Evolutionary conservation across 2,888 invertebrate species (phyloP).

Genomic region (Epirrita christyi): DNA sequence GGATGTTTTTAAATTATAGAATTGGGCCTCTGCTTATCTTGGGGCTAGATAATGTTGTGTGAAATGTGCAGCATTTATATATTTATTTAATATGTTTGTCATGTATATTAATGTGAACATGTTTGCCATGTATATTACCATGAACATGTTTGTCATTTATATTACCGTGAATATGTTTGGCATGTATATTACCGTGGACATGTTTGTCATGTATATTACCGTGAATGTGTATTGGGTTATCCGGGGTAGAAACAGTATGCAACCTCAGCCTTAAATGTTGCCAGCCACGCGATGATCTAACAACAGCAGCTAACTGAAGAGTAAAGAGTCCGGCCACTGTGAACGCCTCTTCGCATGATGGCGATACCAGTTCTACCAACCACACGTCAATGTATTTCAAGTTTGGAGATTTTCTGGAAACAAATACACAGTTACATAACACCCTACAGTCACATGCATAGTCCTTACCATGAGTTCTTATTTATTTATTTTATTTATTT

Average conservation of each 20-base stretch:
- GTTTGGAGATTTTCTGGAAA: slow-evolving; percentile 79
- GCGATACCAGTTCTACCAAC: slow-evolving; percentile 96
- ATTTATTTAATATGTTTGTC: not conserved
- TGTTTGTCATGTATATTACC: slow-evolving; percentile 29
- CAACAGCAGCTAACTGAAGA: slow-evolving; percentile 98
- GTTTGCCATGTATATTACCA: not conserved
- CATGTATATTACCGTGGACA: not conserved
- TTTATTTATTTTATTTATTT: too few relatives aligned
- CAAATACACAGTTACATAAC: not conserved
- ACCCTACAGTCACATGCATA: not conserved
- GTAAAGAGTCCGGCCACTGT: slow-evolving; percentile 97
- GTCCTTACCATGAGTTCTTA: too few relatives aligned
- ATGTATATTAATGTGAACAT: slow-evolving; percentile 30
- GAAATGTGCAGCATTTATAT: too few relatives aligned
- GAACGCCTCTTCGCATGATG: slow-evolving; percentile 91
- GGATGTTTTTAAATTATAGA: too few relatives aligned
- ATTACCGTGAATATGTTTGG: not conserved
- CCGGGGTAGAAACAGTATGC: slow-evolving; percentile 88
- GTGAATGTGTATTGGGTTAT: slow-evolving; percentile 47
- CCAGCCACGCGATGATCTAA: slow-evolving; percentile 96
- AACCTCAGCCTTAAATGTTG: slow-evolving; percentile 93
- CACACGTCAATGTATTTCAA: slow-evolving; percentile 97
- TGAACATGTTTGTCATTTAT: not conserved
- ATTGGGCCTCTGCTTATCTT: too few relatives aligned
- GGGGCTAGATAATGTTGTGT: too few relatives aligned